Evolutionary conservation across 2,113 vertebrate genomes (phyloP).

Genomic region (Gambusia holbrooki): DNA sequence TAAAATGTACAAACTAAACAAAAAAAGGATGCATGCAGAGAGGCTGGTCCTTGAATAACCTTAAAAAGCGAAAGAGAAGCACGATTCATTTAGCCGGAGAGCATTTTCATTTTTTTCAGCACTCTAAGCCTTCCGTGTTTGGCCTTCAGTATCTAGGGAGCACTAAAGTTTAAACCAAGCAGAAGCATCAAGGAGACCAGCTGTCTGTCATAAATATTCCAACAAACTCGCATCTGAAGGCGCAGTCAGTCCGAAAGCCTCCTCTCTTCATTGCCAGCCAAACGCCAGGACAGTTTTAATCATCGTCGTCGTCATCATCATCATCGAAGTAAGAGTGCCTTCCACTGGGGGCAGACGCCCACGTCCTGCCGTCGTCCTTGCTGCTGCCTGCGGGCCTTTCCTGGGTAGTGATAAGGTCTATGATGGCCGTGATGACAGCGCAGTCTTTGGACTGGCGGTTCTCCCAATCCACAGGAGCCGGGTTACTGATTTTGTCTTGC

Average conservation of each 20-base stretch:
- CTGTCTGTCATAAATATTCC: constrained; percentile 34
- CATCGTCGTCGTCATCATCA: constrained; percentile 74
- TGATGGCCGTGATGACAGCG: constrained; percentile 93
- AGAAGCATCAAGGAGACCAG: constrained; percentile 14
- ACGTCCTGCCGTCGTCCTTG: constrained; percentile 44
- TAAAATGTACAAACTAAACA: background rate
- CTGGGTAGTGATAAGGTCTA: constrained; percentile 96
- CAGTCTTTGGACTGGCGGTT: constrained; percentile 87
- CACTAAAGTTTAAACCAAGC: constrained; percentile 10
- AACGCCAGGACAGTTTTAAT: constrained; percentile 33
- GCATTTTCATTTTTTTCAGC: constrained; percentile 3
- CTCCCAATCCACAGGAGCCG: constrained; percentile 91
- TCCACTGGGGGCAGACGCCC: constrained; percentile 73
- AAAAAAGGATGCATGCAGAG: constrained; percentile 1
- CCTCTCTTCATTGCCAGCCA: background rate
- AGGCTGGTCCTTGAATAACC: constrained; percentile 23
- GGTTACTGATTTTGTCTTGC: constrained; percentile 92
- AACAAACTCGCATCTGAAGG: constrained; percentile 15
- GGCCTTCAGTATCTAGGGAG: constrained; percentile 5
- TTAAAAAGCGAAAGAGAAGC: background rate
- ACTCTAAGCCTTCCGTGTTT: background rate
- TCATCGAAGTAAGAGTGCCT: constrained; percentile 64
- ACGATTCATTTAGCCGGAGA: constrained; percentile 18
- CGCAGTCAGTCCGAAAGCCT: background rate
- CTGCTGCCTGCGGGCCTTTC: constrained; percentile 73